Percentiles rank a stretch among this genome's conserved stretches.
Evolutionary conservation across 2,888 invertebrate species (phyloP).

Genomic region (Cryptocheilus praepositus): DNA sequence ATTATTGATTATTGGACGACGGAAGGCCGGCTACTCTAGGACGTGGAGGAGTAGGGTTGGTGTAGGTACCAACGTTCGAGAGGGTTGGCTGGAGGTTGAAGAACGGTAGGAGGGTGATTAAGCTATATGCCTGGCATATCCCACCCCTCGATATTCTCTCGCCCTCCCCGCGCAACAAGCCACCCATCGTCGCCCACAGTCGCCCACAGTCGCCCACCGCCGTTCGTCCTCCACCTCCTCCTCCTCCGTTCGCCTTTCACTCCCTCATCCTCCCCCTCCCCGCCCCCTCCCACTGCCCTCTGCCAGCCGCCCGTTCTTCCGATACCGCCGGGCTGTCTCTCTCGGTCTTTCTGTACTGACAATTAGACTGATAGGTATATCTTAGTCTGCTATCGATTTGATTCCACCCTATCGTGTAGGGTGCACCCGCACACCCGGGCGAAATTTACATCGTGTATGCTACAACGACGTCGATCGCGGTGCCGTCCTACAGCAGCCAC

Average conservation of each 20-base stretch:
- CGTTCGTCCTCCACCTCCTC: constrained; percentile 21
- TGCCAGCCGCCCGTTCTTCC: constrained; percentile 67
- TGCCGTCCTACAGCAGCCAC: constrained; percentile 60
- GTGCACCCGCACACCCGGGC: constrained; percentile 67
- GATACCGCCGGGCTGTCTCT: constrained; percentile 67
- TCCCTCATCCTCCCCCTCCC: not conserved
- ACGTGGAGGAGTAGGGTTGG: constrained; percentile 63
- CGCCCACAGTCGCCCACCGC: constrained; percentile 26
- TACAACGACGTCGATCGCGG: constrained; percentile 66
- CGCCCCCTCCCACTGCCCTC: constrained; percentile 48
- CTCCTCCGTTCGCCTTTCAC: constrained; percentile 20
- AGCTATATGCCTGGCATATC: constrained; percentile 78
- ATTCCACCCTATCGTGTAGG: constrained; percentile 72
- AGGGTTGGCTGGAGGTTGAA: constrained; percentile 68
- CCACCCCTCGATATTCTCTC: constrained; percentile 70
- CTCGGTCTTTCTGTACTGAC: constrained; percentile 75
- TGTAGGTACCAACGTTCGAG: constrained; percentile 66
- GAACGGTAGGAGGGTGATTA: constrained; percentile 77
- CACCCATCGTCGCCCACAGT: no score
- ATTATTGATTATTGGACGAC: constrained; percentile 79
- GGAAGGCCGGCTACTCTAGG: constrained; percentile 72
- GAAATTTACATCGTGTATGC: constrained; percentile 72
- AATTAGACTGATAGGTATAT: constrained; percentile 76
- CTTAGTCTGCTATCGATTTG: constrained; percentile 75
- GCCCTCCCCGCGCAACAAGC: constrained; percentile 25